phyloP scores from a whole-genome alignment of 2,888 invertebrate genomes.

The Caenorhabditis panamensis region DNA sequence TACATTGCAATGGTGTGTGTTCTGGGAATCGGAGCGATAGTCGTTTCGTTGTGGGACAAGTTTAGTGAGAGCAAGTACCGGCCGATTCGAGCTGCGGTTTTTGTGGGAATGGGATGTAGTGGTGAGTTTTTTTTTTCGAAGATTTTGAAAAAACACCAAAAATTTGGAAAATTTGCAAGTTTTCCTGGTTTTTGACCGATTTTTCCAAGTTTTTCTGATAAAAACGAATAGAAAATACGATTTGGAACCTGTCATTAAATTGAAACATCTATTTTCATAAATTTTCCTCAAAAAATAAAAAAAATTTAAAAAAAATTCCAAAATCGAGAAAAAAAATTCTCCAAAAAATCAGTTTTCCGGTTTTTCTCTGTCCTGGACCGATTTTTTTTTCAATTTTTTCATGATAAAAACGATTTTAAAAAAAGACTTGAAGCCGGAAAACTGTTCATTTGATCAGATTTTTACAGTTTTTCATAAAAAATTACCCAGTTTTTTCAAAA shows the following conservation, averaged over 20 bases:
- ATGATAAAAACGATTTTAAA: no score
- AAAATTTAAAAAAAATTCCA: background rate
- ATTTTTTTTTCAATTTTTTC: no score
- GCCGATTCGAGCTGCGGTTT: constrained; percentile 93
- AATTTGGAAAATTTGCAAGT: no score
- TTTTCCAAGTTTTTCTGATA: background rate
- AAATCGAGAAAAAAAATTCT: background rate
- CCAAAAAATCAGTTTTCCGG: background rate
- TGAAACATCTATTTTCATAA: no score
- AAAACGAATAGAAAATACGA: constrained; percentile 3
- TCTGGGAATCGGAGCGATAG: constrained; percentile 84
- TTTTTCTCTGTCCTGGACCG: no score
- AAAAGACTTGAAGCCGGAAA: no score
- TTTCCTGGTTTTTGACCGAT: no score
- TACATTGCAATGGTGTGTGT: constrained; percentile 85
- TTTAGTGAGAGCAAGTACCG: constrained; percentile 94
- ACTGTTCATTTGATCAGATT: background rate
- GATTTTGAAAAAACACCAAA: no score
- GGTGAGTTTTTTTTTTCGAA: constrained; percentile 66
- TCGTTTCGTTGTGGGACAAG: constrained; percentile 97
- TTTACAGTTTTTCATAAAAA: background rate
- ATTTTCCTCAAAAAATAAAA: no score
- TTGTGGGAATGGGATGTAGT: constrained; percentile 86
- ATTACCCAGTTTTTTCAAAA: background rate
- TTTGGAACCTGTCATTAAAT: no score